These are phyloP conservation scores for Tenthredo notha DNA, from an alignment of 2,888 invertebrate species.

Conservation along the genomic window DNA sequence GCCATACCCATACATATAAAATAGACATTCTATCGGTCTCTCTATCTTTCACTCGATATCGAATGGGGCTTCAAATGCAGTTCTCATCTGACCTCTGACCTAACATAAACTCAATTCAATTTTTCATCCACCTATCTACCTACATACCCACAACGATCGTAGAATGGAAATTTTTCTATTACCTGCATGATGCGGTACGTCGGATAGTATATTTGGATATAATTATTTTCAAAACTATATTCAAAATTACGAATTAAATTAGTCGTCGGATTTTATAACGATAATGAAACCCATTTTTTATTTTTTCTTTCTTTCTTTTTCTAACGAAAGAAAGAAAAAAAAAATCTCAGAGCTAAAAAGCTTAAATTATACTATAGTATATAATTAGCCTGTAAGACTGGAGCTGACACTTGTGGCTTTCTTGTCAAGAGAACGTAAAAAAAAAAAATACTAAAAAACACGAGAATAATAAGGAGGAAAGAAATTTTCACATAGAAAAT, in stretches of 20 bases:
- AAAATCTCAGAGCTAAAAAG: background rate
- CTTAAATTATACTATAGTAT: background rate
- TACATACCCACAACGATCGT: too few species aligned
- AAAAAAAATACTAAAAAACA: background rate
- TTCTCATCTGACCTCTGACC: background rate
- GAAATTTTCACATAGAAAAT: background rate
- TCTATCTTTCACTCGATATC: slow-evolving; percentile 7
- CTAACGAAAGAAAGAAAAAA: background rate
- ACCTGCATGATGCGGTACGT: background rate
- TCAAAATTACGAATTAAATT: too few species aligned
- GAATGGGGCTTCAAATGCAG: background rate
- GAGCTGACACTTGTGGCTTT: slow-evolving; percentile 7
- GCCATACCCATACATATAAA: background rate
- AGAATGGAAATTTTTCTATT: too few species aligned
- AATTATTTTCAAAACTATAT: too few species aligned
- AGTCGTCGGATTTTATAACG: background rate
- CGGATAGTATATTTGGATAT: background rate
- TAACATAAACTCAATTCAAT: background rate
- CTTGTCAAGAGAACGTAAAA: background rate
- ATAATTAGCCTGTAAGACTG: background rate
- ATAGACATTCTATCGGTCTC: too few species aligned
- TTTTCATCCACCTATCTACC: background rate
- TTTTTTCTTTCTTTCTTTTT: too few species aligned
- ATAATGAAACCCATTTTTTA: too few species aligned
- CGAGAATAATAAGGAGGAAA: too few species aligned